Base-by-base conservation (phyloP, 2,797 vertebrate genomes). In the Pseudochirops cupreus region DNA sequence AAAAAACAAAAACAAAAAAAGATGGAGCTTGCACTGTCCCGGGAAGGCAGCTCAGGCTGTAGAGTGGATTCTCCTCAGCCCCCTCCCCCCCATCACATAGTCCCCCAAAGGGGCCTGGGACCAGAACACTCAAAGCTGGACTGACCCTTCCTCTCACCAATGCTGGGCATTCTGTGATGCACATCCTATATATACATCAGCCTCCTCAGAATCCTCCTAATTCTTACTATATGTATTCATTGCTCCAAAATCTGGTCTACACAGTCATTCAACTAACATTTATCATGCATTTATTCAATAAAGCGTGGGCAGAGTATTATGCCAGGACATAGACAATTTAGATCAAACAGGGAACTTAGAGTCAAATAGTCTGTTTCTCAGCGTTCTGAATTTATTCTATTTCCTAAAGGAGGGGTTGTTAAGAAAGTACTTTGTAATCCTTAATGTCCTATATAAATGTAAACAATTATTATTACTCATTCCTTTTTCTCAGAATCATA, bases 21-120 rank as follows among this genome's bases (percentile, higher is more conserved):
- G n/a, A 82, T 82, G n/a, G 18, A 9, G n/a, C 67, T 39, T 82
- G 16, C 67, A 46, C n/a, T 39, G 33, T 7, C n/a, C 39, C 24
- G 67, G n/a, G 18, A 21, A 29, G 18, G 16, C n/a, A 39, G 2
- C 18, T 18, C 67, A 82, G n/a, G 18, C 67, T 74, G n/a, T 39
- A n/a, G 67, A 74, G n/a, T 11, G 18, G 67, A n/a, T 74, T 74
- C 67, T 21, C 6, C 5, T 39, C 5, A 12, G n/a, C 67, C 1
- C 33, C 2, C 53, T 11, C 10, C 2, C 1, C 67, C n/a, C 6
- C 0, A 24, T 39, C n/a, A 24, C n/a, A 9, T 3, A 21, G n/a
- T 39, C n/a, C 18, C n/a, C 16, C n/a, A 39, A 39, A 82, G n/a
- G n/a, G 18, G 7, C 67, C n/a, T 82, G n/a, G 0, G n/a, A 24